A percentile compares a stretch with the other conserved stretches of the same genome.
Conservation (phyloP, 2,888 invertebrate species). For the Plagodis pulveraria region DNA sequence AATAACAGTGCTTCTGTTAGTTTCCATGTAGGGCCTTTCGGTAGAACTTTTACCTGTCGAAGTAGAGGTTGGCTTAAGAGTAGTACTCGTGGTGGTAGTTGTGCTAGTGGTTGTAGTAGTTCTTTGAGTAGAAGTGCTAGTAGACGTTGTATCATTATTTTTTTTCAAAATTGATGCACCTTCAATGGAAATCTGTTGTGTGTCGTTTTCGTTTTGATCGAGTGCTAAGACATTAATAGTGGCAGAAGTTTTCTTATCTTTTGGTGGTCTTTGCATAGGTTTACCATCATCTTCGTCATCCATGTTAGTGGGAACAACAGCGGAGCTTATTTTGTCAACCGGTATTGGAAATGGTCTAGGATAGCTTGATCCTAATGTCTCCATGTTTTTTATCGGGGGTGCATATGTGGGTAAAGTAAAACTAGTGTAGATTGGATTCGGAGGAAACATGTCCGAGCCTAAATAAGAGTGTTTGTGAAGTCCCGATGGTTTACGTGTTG, state of each 20-base stretch:
- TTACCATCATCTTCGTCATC: conserved; percentile 68
- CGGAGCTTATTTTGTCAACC: conserved; percentile 86
- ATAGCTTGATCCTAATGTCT: conserved; percentile 86
- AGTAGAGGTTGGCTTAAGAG: conserved; percentile 30
- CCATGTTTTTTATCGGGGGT: conserved; percentile 85
- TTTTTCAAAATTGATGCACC: conserved; percentile 79
- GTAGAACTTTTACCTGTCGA: conserved; percentile 31
- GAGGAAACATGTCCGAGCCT: conserved; percentile 67
- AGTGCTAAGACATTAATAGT: conserved; percentile 70
- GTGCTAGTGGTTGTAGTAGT: conserved; percentile 35
- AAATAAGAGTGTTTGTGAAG: conserved; percentile 64
- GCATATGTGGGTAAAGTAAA: conserved; percentile 88
- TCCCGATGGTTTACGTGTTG: conserved; percentile 58
- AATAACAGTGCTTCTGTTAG: conserved; percentile 36
- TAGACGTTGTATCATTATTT: conserved; percentile 47
- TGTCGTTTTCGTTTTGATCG: conserved; percentile 65
- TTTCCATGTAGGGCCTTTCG: conserved; percentile 33
- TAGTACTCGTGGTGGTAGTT: conserved; percentile 41
- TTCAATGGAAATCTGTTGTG: conserved; percentile 72
- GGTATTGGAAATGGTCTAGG: conserved; percentile 88
- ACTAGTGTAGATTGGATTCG: conserved; percentile 86
- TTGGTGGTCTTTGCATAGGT: conserved; percentile 75
- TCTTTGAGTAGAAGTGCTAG: conserved; percentile 41
- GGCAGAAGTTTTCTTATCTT: conserved; percentile 77
- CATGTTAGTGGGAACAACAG: conserved; percentile 55